phyloP scores from a whole-genome alignment of 2,113 vertebrate species.

The Gambusia holbrooki region DNA sequence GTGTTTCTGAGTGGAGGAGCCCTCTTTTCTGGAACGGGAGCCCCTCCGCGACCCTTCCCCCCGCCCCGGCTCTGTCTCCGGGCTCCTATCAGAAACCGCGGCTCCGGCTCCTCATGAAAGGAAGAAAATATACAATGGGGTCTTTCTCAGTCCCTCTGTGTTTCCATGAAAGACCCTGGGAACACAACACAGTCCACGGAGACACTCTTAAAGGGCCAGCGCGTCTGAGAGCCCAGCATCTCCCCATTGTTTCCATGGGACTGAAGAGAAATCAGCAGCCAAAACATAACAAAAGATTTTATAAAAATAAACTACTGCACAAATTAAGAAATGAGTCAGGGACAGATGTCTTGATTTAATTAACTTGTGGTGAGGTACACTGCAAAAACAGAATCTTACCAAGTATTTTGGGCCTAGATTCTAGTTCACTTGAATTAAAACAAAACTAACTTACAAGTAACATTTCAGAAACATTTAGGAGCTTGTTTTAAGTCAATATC shows the following conservation, averaged over 20 bases:
- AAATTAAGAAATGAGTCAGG: constrained; percentile 52
- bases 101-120: constrained; percentile 76
- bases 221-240: constrained; percentile 21
- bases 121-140: constrained; percentile 75
- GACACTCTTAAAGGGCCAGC: constrained; percentile 72
- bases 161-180: constrained; percentile 83
- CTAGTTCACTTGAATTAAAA: too few species aligned
- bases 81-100: constrained; percentile 67
- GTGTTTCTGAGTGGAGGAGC: constrained; percentile 58
- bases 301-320: constrained; percentile 27
- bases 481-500: too few species aligned
- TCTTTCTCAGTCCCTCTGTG: constrained; percentile 78
- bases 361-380: too few species aligned
- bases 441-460: too few species aligned
- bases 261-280: background rate
- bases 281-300: background rate
- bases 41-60: constrained; percentile 64
- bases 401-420: too few species aligned
- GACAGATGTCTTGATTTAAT: constrained; percentile 41
- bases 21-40: constrained; percentile 57
- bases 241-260: constrained; percentile 50
- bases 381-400: too few species aligned
- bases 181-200: constrained; percentile 72
- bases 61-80: constrained; percentile 28
- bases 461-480: too few species aligned